These are phyloP conservation scores for Rhabdomys dilectus DNA, from an alignment of 2,113 vertebrate species.

Conservation along the genomic window DNA sequence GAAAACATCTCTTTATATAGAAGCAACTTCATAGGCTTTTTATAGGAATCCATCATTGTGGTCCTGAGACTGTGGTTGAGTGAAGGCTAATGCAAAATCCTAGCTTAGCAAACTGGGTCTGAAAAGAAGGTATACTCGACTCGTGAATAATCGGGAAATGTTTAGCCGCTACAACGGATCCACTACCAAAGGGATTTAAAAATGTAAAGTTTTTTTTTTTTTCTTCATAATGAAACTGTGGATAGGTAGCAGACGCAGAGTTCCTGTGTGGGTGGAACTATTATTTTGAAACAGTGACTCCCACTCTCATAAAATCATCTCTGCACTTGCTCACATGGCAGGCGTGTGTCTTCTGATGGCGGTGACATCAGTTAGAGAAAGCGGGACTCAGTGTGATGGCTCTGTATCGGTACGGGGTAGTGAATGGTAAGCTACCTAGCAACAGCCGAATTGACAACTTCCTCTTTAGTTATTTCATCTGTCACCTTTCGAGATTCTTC, in stretches of 20 bases:
- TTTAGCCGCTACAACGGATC: slow-evolving; percentile 20
- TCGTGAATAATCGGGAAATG: slow-evolving; percentile 48
- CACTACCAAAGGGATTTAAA: slow-evolving; percentile 45
- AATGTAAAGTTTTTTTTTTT: slow-evolving; percentile 24
- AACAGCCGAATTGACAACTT: slow-evolving; percentile 26
- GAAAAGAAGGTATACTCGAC: slow-evolving; percentile 31
- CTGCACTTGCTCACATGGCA: neutral
- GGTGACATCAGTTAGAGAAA: neutral
- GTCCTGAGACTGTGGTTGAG: neutral
- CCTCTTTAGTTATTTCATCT: slow-evolving; percentile 37
- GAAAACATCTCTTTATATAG: neutral
- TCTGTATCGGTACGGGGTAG: slow-evolving; percentile 29
- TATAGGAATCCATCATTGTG: neutral
- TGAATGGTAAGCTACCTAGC: neutral
- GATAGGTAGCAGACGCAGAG: neutral
- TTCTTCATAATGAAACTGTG: neutral
- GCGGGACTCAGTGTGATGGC: neutral
- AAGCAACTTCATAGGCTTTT: slow-evolving; percentile 8
- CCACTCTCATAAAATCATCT: neutral
- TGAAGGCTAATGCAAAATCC: neutral
- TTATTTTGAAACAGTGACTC: slow-evolving; percentile 7
- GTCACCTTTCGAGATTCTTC: slow-evolving; percentile 14
- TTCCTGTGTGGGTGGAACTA: neutral
- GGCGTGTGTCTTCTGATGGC: neutral
- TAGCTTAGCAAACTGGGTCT: slow-evolving; percentile 48